Conservation (phyloP, 2,888 invertebrate species). For the Coecobrya sp. region DNA sequence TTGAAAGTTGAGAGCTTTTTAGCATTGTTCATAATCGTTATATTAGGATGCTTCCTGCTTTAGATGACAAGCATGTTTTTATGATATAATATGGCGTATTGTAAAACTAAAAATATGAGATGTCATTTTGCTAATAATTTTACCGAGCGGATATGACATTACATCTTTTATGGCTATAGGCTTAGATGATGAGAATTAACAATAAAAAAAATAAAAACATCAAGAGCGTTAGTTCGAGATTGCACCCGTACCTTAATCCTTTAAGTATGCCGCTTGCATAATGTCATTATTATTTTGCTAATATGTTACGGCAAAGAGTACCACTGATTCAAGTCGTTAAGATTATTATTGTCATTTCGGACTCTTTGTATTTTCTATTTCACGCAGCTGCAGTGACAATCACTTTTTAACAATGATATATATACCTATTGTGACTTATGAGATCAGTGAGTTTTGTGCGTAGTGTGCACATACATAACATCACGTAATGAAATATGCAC, state of each 20-base stretch:
- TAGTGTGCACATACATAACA: background rate
- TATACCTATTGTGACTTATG: background rate
- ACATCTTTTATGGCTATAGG: slow-evolving; percentile 3
- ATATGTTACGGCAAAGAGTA: background rate
- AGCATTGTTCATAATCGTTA: background rate
- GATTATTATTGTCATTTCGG: background rate
- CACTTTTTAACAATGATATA: background rate
- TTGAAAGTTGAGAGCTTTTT: slow-evolving; percentile 20
- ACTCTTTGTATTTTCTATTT: background rate
- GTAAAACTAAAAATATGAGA: background rate
- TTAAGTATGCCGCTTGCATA: background rate
- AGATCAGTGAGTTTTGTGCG: background rate
- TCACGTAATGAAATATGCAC: background rate
- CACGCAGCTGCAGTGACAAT: background rate
- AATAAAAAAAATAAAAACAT: background rate
- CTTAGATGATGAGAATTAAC: slow-evolving; percentile 10
- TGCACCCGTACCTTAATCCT: background rate
- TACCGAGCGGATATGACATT: slow-evolving; percentile 34
- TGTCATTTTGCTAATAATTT: slow-evolving; percentile 24
- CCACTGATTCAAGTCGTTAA: background rate
- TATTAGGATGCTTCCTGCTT: background rate
- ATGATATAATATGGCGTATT: slow-evolving; percentile 7
- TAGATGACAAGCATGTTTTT: background rate
- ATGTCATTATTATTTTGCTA: background rate
- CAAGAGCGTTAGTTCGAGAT: background rate